Evolutionary conservation across 2,797 vertebrate genomes (phyloP).

Genomic region (Myotis planiceps): DNA sequence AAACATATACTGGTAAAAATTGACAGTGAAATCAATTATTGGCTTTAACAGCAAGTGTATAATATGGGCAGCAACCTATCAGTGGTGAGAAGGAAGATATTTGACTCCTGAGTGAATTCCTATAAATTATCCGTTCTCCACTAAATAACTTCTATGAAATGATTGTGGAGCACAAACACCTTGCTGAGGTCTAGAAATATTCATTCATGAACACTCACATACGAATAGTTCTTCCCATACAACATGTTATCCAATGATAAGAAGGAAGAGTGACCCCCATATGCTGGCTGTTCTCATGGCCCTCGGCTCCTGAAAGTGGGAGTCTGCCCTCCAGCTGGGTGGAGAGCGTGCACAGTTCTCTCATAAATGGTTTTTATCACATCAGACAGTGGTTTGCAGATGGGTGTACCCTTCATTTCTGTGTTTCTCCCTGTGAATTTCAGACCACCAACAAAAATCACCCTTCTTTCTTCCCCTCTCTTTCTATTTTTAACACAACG

Average conservation of each 20-base stretch:
- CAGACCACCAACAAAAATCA: neutral
- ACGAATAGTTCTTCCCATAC: neutral
- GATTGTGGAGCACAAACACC: neutral
- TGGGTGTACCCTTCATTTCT: fast-evolving
- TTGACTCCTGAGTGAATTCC: neutral
- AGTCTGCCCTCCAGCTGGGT: fast-evolving
- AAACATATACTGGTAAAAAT: neutral
- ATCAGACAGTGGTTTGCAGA: fast-evolving
- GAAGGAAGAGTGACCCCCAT: fast-evolving
- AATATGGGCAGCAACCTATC: fast-evolving
- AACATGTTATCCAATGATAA: no score
- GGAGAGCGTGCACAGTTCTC: neutral
- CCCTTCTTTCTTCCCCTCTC: neutral
- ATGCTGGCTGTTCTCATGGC: fast-evolving
- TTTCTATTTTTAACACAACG: constrained; percentile 45
- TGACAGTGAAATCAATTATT: no score
- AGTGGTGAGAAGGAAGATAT: no score
- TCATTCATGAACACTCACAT: neutral
- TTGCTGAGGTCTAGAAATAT: neutral
- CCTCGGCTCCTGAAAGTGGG: neutral
- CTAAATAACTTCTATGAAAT: fast-evolving
- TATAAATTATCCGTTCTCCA: neutral
- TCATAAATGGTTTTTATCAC: neutral
- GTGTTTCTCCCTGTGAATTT: neutral
- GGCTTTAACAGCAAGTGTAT: neutral